Evolutionary conservation across 2,797 vertebrate genomes (phyloP).

Genomic region (Myotis planiceps): DNA sequence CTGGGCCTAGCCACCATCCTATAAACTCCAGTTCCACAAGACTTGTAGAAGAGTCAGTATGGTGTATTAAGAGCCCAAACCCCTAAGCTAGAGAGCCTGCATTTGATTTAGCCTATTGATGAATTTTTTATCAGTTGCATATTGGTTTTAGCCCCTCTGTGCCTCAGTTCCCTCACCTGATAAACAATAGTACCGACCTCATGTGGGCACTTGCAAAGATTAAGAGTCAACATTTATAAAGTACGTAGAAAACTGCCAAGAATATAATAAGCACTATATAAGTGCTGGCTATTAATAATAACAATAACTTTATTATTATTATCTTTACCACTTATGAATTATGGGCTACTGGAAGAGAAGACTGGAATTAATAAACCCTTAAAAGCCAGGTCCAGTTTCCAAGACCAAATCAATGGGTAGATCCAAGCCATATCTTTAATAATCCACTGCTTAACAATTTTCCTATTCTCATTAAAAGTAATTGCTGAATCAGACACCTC

Average conservation of each 20-base stretch:
- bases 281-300: background rate
- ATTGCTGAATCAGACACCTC: slow-evolving; percentile 69
- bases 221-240: slow-evolving; percentile 47
- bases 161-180: background rate
- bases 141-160: background rate
- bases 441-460: slow-evolving; percentile 31
- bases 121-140: background rate
- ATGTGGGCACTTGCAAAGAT: background rate
- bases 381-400: slow-evolving; percentile 18
- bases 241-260: background rate
- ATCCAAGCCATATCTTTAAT: background rate
- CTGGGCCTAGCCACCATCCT: background rate
- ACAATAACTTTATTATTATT: background rate
- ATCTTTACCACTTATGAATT: background rate
- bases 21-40: background rate
- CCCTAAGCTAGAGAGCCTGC: background rate
- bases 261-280: slow-evolving; percentile 2
- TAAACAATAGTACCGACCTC: background rate
- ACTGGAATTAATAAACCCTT: background rate
- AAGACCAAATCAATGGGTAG: background rate
- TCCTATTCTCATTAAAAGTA: slow-evolving; percentile 49
- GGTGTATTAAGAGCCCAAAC: background rate
- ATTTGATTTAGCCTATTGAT: background rate
- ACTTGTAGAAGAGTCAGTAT: background rate
- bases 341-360: background rate